These are phyloP conservation scores for Drosophila parabipectinata DNA, from an alignment of 1,140 invertebrate genomes.

Conservation along the genomic window DNA sequence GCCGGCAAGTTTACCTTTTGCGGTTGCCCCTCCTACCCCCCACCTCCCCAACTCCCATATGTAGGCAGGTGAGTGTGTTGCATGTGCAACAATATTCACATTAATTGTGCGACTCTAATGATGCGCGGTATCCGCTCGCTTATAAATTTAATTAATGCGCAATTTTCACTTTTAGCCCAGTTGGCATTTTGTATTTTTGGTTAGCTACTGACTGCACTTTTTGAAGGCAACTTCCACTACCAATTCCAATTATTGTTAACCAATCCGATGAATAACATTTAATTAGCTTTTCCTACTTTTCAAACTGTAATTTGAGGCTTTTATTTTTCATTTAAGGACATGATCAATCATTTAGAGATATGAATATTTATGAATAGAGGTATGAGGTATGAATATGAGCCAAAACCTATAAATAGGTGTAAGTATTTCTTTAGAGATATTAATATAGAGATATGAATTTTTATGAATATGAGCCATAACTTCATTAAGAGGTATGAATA, in stretches of 20 bases:
- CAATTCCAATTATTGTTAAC: slow-evolving; percentile 25
- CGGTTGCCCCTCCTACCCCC: slow-evolving; percentile 20
- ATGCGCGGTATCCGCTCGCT: slow-evolving; percentile 61
- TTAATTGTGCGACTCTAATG: slow-evolving; percentile 74
- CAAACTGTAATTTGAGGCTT: slow-evolving; percentile 6
- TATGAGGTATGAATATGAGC: too few relatives aligned
- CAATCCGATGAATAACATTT: slow-evolving; percentile 67
- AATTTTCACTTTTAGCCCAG: slow-evolving; percentile 70
- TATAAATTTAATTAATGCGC: slow-evolving; percentile 77
- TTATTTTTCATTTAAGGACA: background rate
- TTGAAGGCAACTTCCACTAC: background rate
- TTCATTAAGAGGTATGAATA: too few relatives aligned
- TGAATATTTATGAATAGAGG: too few relatives aligned
- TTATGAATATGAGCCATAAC: too few relatives aligned
- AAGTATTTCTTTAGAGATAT: background rate
- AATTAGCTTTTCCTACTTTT: slow-evolving; percentile 58
- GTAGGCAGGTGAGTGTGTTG: background rate
- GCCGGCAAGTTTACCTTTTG: slow-evolving; percentile 70
- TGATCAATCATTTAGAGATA: too few relatives aligned
- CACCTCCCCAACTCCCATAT: too few relatives aligned
- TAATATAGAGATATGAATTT: too few relatives aligned
- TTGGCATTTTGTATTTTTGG: slow-evolving; percentile 47
- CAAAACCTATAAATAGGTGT: too few relatives aligned
- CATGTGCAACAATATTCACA: slow-evolving; percentile 55
- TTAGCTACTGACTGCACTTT: slow-evolving; percentile 4